Conservation (phyloP, 2,888 invertebrate species). For the Catocala sponsa region DNA sequence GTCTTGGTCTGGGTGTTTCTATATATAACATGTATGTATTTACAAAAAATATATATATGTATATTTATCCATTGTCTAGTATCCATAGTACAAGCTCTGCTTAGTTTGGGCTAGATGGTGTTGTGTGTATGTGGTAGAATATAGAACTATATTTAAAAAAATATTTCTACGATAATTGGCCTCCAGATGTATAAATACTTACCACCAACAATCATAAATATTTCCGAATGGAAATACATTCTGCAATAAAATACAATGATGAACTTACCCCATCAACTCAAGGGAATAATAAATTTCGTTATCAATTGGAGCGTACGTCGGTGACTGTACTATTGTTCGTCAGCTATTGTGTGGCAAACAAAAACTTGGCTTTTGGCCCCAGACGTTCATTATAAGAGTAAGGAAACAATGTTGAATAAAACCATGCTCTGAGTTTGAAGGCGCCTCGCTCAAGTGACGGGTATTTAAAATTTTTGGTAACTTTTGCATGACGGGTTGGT, state of each 20-base stretch:
- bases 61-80: no score
- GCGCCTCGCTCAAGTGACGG: constrained; percentile 1
- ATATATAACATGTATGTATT: no score
- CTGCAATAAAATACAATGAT: background rate
- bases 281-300: constrained; percentile 33
- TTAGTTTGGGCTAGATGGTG: no score
- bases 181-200: no score
- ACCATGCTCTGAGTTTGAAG: constrained; percentile 13
- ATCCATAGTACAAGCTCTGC: no score
- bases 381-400: constrained; percentile 20
- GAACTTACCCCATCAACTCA: background rate
- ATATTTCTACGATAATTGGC: no score
- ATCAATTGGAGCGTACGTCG: constrained; percentile 25
- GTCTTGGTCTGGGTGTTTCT: no score
- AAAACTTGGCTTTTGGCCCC: constrained; percentile 31
- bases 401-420: constrained; percentile 23
- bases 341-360: constrained; percentile 39
- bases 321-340: constrained; percentile 42
- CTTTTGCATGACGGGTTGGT: background rate
- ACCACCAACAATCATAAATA: background rate
- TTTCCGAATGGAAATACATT: no score
- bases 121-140: no score
- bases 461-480: constrained; percentile 8
- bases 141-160: no score
- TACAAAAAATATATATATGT: no score